These are phyloP conservation scores for Takifugu rubripes DNA, from an alignment of 2,797 vertebrate species.

Conservation along the genomic window DNA sequence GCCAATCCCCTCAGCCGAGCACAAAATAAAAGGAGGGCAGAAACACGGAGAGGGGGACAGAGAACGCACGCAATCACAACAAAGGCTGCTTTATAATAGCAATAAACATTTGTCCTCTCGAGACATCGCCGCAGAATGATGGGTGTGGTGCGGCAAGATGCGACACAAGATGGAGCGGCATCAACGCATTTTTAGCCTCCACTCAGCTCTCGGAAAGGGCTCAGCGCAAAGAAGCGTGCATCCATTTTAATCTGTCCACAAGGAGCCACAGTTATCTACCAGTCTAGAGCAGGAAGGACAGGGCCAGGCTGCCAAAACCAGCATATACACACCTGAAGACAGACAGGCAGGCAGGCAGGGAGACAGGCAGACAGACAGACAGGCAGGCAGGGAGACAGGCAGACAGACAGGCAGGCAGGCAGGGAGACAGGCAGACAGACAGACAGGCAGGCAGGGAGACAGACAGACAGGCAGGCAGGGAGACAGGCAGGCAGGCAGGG, in stretches of 20 bases:
- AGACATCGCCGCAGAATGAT: slow-evolving; percentile 67
- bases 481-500: too few species aligned
- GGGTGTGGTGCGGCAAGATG: slow-evolving; percentile 41
- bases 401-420: too few species aligned
- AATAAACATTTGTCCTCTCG: slow-evolving; percentile 78
- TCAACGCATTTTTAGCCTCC: slow-evolving; percentile 58
- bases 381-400: too few species aligned
- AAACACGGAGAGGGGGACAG: slow-evolving; percentile 69
- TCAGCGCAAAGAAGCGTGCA: slow-evolving; percentile 18
- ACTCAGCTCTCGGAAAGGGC: slow-evolving; percentile 34
- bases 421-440: too few species aligned
- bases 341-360: too few species aligned
- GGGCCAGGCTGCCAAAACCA: too few species aligned
- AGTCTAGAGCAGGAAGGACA: slow-evolving; percentile 17
- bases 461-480: too few species aligned
- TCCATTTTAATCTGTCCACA: slow-evolving; percentile 36
- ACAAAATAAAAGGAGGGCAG: slow-evolving; percentile 76
- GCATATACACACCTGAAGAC: too few species aligned
- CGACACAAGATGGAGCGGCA: slow-evolving; percentile 42
- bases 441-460: too few species aligned
- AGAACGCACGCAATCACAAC: slow-evolving; percentile 73
- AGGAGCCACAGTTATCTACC: slow-evolving; percentile 18
- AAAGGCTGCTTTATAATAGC: slow-evolving; percentile 80
- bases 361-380: too few species aligned
- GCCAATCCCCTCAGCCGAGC: slow-evolving; percentile 59